Base-by-base conservation (phyloP, 2,888 invertebrate genomes). In the Eupithecia pulchellata region DNA sequence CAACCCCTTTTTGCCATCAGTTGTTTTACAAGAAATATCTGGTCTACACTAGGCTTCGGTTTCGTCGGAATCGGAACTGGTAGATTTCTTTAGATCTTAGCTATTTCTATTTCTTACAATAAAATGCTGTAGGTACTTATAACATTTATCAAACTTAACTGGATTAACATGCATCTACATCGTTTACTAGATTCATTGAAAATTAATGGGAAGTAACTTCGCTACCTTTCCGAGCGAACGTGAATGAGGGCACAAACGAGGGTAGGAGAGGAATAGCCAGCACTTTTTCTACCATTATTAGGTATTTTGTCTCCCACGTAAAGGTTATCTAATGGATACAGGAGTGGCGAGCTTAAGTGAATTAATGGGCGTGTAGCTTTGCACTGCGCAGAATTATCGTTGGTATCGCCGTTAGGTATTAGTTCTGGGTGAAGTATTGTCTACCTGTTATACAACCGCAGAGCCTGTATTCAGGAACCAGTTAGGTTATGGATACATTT, bases 251-350 rank as follows among this genome's bases (percentile, higher is more conserved):
- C 27, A 34, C 55, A 58, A 58, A 66, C 42, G 39, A 58, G 66
- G 64, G 27, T n/a, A 20, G 13, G 25, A 72, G 74, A 74, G 74
- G 63, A 68, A 76, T 72, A 8, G 68, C 74, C 64, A 63, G 71
- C 68, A 74, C 70, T 76, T 76, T 76, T 72, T 76, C 74, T 63
- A 67, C 74, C 74, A 69, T 73, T 76, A 76, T 71, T 73, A 74
- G 72, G 71, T 76, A 76, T 74, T 76, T 74, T 74, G 76, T 76
- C 76, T 73, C 68, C 68, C 58, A 68, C 69, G 34, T 72, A 65
- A 71, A 69, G 76, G 74, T 58, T 73, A 74, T 76, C 72, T 74
- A 74, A 76, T 74, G 72, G 70, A 67, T 63, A 61, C 73, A 73
- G 73, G 66, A 68, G 73, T 68, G 69, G 57, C 63, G 66, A 64